phyloP scores from a whole-genome alignment of 2,113 vertebrate genomes.

The Microcebus tavaratra region DNA sequence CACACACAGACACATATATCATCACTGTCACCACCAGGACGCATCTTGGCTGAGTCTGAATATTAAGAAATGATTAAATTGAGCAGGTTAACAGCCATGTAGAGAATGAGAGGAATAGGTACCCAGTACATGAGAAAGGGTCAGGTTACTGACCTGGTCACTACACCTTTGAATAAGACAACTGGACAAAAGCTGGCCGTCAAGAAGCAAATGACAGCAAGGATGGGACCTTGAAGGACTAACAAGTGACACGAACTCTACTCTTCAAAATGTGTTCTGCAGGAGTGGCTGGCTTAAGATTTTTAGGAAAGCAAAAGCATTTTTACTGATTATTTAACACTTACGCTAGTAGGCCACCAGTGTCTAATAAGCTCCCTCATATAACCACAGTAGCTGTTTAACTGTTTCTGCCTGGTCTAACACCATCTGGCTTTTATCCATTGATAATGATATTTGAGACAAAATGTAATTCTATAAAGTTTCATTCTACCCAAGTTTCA shows the following conservation, averaged over 20 bases:
- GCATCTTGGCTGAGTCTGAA: not conserved
- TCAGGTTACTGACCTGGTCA: not conserved
- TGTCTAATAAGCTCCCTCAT: not conserved
- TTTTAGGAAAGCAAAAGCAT: not conserved
- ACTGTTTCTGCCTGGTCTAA: not conserved
- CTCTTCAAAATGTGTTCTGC: not conserved
- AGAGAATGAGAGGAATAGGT: not conserved
- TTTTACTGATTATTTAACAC: not conserved
- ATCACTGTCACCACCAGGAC: not conserved
- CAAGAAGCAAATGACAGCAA: not conserved
- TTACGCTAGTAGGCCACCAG: not conserved
- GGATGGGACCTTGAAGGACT: not conserved
- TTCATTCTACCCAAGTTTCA: not conserved
- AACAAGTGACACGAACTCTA: not conserved
- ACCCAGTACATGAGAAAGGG: not conserved
- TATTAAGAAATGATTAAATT: not conserved
- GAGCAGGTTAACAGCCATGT: not conserved
- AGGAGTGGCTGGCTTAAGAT: not conserved
- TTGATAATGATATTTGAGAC: not conserved
- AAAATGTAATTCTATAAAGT: not conserved
- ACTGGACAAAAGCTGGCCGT: not conserved
- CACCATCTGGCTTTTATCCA: not conserved
- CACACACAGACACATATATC: too few relatives aligned
- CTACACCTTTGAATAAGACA: not conserved
- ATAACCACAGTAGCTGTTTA: not conserved